phyloP scores from a whole-genome alignment of 2,797 vertebrate species.

The Enteromius thamalakanensis region DNA sequence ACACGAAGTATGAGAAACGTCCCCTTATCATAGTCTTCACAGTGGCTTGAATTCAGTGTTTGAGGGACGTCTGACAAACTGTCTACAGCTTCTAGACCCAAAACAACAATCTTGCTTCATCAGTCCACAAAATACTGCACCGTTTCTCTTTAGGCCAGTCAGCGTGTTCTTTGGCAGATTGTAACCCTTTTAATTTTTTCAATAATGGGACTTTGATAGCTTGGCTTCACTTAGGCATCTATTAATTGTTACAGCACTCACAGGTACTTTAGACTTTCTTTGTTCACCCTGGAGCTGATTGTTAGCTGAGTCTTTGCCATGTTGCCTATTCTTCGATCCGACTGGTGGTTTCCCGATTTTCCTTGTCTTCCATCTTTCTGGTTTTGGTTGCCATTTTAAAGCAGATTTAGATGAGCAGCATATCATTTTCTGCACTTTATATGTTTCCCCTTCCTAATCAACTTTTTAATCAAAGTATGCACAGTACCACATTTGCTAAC shows the following conservation, averaged over 20 bases:
- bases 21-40: too few species aligned
- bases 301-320: too few species aligned
- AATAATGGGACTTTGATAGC: not conserved
- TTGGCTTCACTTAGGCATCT: not conserved
- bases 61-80: not conserved
- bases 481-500: not conserved
- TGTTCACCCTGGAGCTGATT: not conserved
- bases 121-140: not conserved
- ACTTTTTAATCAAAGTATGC: not conserved
- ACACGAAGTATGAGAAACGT: too few species aligned
- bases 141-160: not conserved
- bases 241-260: not conserved
- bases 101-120: not conserved
- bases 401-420: constrained; percentile 29
- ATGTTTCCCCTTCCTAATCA: too few species aligned
- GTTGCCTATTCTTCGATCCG: too few species aligned
- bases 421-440: constrained; percentile 25
- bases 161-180: not conserved
- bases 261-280: not conserved
- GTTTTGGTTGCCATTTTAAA: too few species aligned
- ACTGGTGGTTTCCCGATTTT: too few species aligned
- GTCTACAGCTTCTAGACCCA: not conserved
- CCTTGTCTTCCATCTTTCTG: too few species aligned
- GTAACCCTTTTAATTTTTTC: not conserved
- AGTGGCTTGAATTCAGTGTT: too few species aligned